phyloP scores from a whole-genome alignment of 2,888 invertebrate genomes.

The Tiphia femorata region DNA sequence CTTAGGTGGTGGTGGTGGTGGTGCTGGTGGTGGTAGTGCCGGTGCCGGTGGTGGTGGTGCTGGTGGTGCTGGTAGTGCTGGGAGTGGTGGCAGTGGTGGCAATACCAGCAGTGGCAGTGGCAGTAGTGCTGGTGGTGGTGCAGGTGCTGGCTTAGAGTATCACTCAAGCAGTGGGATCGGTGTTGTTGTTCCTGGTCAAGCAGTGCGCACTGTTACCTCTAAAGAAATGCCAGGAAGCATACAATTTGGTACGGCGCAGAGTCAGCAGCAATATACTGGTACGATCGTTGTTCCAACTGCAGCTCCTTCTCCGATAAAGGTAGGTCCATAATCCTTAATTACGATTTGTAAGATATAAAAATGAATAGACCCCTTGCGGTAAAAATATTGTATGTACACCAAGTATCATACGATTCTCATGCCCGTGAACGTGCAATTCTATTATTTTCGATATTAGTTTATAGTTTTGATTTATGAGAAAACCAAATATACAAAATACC shows the following conservation, averaged over 20 bases:
- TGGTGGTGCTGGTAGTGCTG: no score
- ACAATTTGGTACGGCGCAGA: constrained; percentile 66
- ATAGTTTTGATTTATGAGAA: background rate
- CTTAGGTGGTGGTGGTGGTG: constrained; percentile 60
- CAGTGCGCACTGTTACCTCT: constrained; percentile 63
- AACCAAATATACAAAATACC: no score
- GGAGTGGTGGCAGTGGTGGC: constrained; percentile 54
- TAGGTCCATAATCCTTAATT: no score
- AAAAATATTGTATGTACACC: no score
- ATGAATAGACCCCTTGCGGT: no score
- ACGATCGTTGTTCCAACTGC: constrained; percentile 66
- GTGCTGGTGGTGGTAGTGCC: constrained; percentile 54
- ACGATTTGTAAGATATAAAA: no score
- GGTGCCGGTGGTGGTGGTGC: constrained; percentile 61
- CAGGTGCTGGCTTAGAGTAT: constrained; percentile 65
- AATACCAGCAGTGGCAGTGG: constrained; percentile 66
- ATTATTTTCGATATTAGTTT: background rate
- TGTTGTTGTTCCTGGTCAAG: constrained; percentile 63
- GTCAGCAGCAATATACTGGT: constrained; percentile 66
- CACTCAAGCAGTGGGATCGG: constrained; percentile 65
- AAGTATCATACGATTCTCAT: background rate
- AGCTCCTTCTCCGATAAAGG: constrained; percentile 65
- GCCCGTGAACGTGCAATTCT: background rate
- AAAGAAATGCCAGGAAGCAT: constrained; percentile 70
- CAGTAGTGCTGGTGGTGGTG: constrained; percentile 51